phyloP scores from a whole-genome alignment of 2,888 invertebrate species.

The Tryphoninae sp. region DNA sequence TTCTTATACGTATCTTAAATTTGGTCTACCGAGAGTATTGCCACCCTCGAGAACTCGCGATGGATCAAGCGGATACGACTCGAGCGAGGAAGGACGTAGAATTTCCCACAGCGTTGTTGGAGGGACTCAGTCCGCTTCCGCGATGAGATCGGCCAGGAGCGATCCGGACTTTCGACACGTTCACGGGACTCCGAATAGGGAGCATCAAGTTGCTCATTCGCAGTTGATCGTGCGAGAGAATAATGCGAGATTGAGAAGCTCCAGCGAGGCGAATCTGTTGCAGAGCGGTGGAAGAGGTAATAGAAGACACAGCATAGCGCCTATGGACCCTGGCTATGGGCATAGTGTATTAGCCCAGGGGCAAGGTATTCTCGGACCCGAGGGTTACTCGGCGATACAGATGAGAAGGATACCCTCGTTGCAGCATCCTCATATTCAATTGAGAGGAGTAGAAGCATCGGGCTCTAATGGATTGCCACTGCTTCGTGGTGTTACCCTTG shows the following conservation, averaged over 20 bases:
- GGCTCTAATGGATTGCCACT: slow-evolving; percentile 67
- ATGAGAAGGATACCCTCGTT: slow-evolving; percentile 62
- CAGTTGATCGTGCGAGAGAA: slow-evolving; percentile 74
- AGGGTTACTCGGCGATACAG: slow-evolving; percentile 67
- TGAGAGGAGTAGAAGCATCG: slow-evolving; percentile 75
- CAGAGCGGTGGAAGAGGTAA: slow-evolving; percentile 71
- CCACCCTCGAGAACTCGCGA: slow-evolving; percentile 89
- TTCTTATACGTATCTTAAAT: slow-evolving; percentile 96
- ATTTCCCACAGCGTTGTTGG: slow-evolving; percentile 83
- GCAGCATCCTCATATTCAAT: slow-evolving; percentile 78
- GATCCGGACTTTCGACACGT: slow-evolving; percentile 89
- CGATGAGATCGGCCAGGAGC: slow-evolving; percentile 88
- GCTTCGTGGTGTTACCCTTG: slow-evolving; percentile 86
- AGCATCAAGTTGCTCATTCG: slow-evolving; percentile 72
- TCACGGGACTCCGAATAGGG: slow-evolving; percentile 72
- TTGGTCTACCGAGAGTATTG: slow-evolving; percentile 95
- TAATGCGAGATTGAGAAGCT: slow-evolving; percentile 82
- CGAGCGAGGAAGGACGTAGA: slow-evolving; percentile 87
- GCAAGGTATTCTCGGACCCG: slow-evolving; percentile 68
- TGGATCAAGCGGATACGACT: slow-evolving; percentile 96
- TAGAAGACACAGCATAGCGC: slow-evolving; percentile 79
- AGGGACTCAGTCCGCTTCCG: slow-evolving; percentile 83
- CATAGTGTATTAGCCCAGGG: slow-evolving; percentile 64
- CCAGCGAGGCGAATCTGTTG: slow-evolving; percentile 93
- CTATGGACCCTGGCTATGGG: slow-evolving; percentile 77